phyloP scores from a whole-genome alignment of 2,113 vertebrate genomes.

The Cyprinodon brontotheroides region DNA sequence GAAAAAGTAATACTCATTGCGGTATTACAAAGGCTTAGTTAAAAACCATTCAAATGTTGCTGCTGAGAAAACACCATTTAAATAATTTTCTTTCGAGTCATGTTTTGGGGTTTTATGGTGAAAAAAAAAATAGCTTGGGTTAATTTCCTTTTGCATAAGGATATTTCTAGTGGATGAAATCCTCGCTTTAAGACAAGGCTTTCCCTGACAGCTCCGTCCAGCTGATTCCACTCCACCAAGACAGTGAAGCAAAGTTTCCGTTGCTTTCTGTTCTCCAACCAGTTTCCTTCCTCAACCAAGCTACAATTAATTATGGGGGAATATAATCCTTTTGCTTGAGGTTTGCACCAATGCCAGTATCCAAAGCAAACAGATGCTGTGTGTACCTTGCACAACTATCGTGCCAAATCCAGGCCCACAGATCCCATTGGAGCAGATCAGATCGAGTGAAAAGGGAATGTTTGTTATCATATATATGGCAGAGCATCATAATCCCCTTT shows the following conservation, averaged over 20 bases:
- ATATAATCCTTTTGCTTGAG: conserved; percentile 64
- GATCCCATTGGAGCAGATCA: conserved; percentile 72
- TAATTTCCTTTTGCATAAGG: neutral
- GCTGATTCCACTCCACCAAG: conserved; percentile 43
- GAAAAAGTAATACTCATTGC: too few species aligned
- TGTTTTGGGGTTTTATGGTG: neutral
- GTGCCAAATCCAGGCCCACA: conserved; percentile 64
- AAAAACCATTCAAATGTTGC: too few species aligned
- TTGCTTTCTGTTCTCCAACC: conserved; percentile 46
- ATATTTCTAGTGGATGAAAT: neutral
- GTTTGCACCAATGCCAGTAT: conserved; percentile 64
- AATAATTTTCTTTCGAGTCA: neutral
- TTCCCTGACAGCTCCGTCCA: conserved; percentile 34
- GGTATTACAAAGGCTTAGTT: too few species aligned
- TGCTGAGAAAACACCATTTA: neutral
- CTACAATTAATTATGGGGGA: conserved; percentile 71
- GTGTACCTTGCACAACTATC: conserved; percentile 68
- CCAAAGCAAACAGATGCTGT: conserved; percentile 72
- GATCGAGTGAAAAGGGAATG: conserved; percentile 31
- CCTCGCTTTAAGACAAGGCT: neutral
- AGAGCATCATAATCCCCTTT: conserved; percentile 49
- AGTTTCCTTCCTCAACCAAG: conserved; percentile 47
- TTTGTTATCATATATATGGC: conserved; percentile 49
- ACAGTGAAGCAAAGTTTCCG: conserved; percentile 56
- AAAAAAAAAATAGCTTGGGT: neutral